A percentile compares a stretch with the other conserved stretches of the same genome.
phyloP scores from a whole-genome alignment of 2,888 invertebrate genomes.

The Drosophila putrida region DNA sequence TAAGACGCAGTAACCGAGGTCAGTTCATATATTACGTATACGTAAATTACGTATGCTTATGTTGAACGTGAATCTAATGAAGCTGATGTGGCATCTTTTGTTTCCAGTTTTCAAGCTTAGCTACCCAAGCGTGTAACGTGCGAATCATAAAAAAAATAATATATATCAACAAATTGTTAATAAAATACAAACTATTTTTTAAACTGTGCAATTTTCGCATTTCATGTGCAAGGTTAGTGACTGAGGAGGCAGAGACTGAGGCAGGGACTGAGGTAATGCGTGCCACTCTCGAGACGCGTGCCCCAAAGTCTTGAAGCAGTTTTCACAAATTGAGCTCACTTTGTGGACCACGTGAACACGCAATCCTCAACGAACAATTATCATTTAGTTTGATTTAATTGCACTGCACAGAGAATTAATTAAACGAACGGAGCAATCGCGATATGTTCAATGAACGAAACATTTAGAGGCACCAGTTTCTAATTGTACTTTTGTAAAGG shows the following conservation, averaged over 20 bases:
- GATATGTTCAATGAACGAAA: conserved; percentile 19
- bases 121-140: conserved; percentile 30
- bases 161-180: conserved; percentile 22
- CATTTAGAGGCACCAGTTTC: conserved; percentile 12
- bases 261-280: conserved; percentile 25
- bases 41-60: conserved; percentile 9
- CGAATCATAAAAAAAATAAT: conserved; percentile 19
- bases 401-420: conserved; percentile 28
- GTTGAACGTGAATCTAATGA: conserved; percentile 37
- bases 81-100: conserved; percentile 55
- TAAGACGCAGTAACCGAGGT: conserved; percentile 40
- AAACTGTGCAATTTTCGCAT: conserved; percentile 41
- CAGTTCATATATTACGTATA: conserved; percentile 25
- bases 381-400: conserved; percentile 48
- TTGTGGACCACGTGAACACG: conserved; percentile 33
- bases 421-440: conserved; percentile 12
- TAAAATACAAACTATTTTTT: conserved; percentile 44
- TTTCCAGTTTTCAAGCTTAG: conserved; percentile 17
- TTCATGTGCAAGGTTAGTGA: conserved; percentile 56
- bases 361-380: conserved; percentile 38
- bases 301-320: conserved; percentile 13
- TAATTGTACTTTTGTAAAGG: conserved; percentile 1
- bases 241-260: conserved; percentile 1
- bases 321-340: conserved; percentile 16
- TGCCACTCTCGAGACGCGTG: conserved; percentile 47